Conservation (phyloP, 2,113 vertebrate genomes). For the Bambusicola thoracicus region DNA sequence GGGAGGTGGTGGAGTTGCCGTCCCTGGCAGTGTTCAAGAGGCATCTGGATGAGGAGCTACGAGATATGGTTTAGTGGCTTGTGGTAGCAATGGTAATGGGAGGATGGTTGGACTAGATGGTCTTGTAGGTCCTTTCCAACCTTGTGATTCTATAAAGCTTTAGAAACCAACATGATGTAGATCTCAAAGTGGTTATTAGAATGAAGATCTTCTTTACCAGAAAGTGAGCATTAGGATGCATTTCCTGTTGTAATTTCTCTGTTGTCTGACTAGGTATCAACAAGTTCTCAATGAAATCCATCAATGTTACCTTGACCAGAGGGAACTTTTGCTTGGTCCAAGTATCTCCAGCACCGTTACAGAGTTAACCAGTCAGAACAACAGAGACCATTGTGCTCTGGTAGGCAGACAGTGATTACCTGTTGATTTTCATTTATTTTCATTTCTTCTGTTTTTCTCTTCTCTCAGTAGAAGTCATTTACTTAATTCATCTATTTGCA, state of each 20-base stretch:
- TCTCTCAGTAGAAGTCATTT: neutral
- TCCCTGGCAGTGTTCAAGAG: no score
- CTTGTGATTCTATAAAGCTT: no score
- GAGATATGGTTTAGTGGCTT: no score
- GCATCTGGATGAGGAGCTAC: no score
- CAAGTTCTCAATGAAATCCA: conserved; percentile 93
- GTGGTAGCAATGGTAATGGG: no score
- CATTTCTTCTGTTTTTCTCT: neutral
- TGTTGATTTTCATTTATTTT: neutral
- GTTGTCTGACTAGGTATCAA: conserved; percentile 84
- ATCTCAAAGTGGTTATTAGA: neutral
- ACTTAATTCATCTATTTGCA: neutral
- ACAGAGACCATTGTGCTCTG: conserved; percentile 97
- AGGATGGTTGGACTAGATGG: no score
- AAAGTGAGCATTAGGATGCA: neutral
- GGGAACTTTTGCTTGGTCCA: conserved; percentile 90
- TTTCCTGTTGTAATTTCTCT: neutral
- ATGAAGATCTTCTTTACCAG: neutral
- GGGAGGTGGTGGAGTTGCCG: no score
- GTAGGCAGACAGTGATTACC: conserved; percentile 67
- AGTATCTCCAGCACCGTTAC: conserved; percentile 93
- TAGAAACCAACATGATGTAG: neutral
- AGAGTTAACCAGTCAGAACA: conserved; percentile 93
- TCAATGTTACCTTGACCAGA: conserved; percentile 94
- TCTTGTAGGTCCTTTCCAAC: no score